Evolutionary conservation across 2,888 invertebrate genomes (phyloP).

Genomic region (Congeria kusceri): DNA sequence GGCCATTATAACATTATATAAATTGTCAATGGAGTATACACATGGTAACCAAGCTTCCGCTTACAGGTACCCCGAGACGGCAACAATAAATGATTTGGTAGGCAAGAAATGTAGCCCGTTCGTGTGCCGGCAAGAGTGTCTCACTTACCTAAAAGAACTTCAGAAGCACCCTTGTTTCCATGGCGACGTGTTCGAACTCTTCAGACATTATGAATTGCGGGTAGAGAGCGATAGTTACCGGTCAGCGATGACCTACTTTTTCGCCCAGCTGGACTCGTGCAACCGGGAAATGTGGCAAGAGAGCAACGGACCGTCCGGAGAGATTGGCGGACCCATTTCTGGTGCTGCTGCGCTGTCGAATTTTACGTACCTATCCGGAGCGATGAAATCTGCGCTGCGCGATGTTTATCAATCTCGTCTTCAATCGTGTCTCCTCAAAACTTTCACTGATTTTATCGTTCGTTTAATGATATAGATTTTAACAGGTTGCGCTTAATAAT

Average conservation of each 20-base stretch:
- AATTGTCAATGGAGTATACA: background rate
- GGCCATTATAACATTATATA: no score
- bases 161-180: constrained; percentile 59
- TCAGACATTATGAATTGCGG: background rate
- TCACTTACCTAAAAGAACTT: constrained; percentile 32
- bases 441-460: no score
- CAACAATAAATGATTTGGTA: background rate
- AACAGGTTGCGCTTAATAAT: no score
- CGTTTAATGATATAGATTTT: no score
- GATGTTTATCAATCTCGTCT: no score
- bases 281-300: background rate
- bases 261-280: background rate
- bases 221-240: background rate
- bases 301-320: background rate
- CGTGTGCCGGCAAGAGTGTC: constrained; percentile 54
- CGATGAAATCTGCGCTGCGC: no score
- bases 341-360: no score
- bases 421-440: no score
- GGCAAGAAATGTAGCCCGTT: constrained; percentile 29
- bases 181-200: constrained; percentile 44
- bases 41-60: background rate
- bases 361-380: no score
- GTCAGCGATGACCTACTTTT: background rate
- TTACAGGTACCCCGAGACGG: background rate
- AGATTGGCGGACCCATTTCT: background rate